Base-by-base conservation (phyloP, 92 coral and sea anemone species). In the Heteractis magnifica region DNA sequence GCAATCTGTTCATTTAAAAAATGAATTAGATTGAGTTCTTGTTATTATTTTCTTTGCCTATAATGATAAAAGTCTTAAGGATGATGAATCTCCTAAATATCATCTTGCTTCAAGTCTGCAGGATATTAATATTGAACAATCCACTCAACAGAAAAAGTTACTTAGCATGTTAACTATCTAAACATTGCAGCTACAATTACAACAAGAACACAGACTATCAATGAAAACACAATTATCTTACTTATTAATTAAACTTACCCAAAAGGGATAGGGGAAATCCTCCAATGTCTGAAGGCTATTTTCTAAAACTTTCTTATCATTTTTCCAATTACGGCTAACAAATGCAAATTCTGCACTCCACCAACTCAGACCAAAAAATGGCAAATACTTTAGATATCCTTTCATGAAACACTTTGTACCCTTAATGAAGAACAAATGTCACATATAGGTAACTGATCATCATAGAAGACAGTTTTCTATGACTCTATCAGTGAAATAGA, bases 361-460 rank as follows among this genome's bases (percentile, higher is more conserved):
- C 98, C 98, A 96, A 55, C 93, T 90, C 76, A 93, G 85, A 51
- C 99, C 99, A 71, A 96, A 62, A 53, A 96, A 91, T 13, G 99
- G 99, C 51, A 96, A 71, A 86, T 81, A 96, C 83, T 92, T 96
- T 48, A 96, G 74, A 82, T 86, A 92, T 13, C 94, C 91, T 77
- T 96, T 96, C 97, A 96, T 92, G 89, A 92, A 96, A 71, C 97
- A 90, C 73, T 96, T 96, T 15, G 92, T 81, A 51, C 94, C 84
- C 99, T 96, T 34, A 34, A 34, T 34, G 64, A 78, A 82, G 58
- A 60, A 86, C 53, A 52, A 41, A 77, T 53, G 51, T 3, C 11
- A 21, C 44, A 34, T 1, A 34, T 34, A 20, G n/a, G 77, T 6
- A 73, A 0, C 8, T 44, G 44, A 7, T 23, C 49, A 41, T 23